These are phyloP conservation scores for Sinopyrophorus schimmeli DNA, from an alignment of 2,888 invertebrate genomes.

Conservation along the genomic window DNA sequence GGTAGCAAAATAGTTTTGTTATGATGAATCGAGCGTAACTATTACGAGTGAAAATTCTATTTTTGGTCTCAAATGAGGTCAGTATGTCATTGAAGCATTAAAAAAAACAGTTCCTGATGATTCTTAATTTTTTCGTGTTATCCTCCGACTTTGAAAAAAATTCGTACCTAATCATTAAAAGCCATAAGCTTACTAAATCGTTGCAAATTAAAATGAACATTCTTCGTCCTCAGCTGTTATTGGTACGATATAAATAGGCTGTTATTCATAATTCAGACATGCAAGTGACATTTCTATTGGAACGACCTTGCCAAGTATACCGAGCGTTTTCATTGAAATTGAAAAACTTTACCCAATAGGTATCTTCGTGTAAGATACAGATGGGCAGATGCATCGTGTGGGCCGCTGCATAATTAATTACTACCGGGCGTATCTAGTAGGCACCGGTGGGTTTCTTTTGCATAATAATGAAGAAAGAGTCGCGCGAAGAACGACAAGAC, in stretches of 20 bases:
- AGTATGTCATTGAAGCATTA: neutral
- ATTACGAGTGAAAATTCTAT: too few relatives aligned
- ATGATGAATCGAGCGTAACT: too few relatives aligned
- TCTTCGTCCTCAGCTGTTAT: conserved; percentile 14
- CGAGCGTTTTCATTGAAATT: conserved; percentile 21
- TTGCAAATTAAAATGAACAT: conserved; percentile 9
- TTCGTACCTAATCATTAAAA: neutral
- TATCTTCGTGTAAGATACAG: conserved; percentile 1
- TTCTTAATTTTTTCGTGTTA: conserved; percentile 5
- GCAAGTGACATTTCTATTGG: conserved; percentile 40
- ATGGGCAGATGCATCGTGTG: conserved; percentile 16
- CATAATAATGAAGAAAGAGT: conserved; percentile 14
- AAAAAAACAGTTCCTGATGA: neutral
- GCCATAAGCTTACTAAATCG: conserved; percentile 2
- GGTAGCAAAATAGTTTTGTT: too few relatives aligned
- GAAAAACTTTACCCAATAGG: conserved; percentile 11
- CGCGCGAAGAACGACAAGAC: conserved; percentile 7
- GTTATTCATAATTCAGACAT: conserved; percentile 25
- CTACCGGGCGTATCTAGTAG: conserved; percentile 20
- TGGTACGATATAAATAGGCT: conserved; percentile 22
- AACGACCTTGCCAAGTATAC: conserved; percentile 37
- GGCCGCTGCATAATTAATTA: conserved; percentile 19
- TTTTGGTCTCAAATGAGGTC: too few relatives aligned
- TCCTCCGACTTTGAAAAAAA: conserved; percentile 6
- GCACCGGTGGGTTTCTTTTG: conserved; percentile 7